Evolutionary conservation across 2,888 invertebrate genomes (phyloP).

Genomic region (Desoria tigrina): DNA sequence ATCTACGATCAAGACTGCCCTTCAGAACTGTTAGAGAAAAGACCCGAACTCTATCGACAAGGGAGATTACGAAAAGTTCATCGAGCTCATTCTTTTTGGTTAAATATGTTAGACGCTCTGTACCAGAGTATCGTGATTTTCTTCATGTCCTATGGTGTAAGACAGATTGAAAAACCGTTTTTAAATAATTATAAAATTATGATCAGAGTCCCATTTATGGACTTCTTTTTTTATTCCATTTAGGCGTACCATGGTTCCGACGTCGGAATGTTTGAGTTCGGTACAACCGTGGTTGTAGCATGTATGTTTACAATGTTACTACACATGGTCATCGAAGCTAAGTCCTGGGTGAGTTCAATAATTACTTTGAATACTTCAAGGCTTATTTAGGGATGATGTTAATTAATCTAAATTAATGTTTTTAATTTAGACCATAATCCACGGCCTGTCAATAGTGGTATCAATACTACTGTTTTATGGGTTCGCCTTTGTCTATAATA

Average conservation of each 20-base stretch:
- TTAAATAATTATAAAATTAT: no score
- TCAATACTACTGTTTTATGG: slow-evolving; percentile 80
- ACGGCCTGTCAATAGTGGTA: slow-evolving; percentile 71
- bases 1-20: slow-evolving; percentile 91
- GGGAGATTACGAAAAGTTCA: slow-evolving; percentile 81
- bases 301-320: slow-evolving; percentile 84
- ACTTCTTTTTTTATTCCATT: slow-evolving; percentile 1
- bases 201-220: no score
- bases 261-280: slow-evolving; percentile 88
- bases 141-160: slow-evolving; percentile 72
- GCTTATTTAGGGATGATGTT: no score
- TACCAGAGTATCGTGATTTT: slow-evolving; percentile 91
- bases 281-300: slow-evolving; percentile 79
- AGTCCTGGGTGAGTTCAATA: slow-evolving; percentile 82
- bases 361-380: background rate
- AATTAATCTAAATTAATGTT: slow-evolving; percentile 20
- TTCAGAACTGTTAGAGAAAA: slow-evolving; percentile 63
- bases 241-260: slow-evolving; percentile 74
- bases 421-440: slow-evolving; percentile 77
- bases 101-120: slow-evolving; percentile 81
- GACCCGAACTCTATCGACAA: slow-evolving; percentile 78
- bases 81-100: slow-evolving; percentile 83
- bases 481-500: slow-evolving; percentile 82
- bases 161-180: slow-evolving; percentile 52
- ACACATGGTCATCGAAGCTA: slow-evolving; percentile 85